A percentile compares a stretch with the other conserved stretches of the same genome.
These are phyloP conservation scores for Lethrus apterus DNA, from an alignment of 1,140 invertebrate species.

Conservation along the genomic window DNA sequence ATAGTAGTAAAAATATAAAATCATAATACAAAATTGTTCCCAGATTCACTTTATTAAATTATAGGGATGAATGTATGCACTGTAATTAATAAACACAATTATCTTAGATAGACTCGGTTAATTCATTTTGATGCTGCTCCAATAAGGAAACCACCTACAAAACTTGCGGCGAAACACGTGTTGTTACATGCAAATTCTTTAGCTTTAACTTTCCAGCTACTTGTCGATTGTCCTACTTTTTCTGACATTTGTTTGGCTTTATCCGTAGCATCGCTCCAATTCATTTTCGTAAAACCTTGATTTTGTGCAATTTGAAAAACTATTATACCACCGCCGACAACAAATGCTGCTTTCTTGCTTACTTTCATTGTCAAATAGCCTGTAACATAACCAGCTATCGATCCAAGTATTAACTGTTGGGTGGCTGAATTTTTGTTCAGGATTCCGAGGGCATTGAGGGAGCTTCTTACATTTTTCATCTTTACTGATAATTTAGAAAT, in stretches of 20 bases:
- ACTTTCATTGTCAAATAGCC: conserved; percentile 16
- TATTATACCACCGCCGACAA: conserved; percentile 9
- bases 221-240: conserved; percentile 42
- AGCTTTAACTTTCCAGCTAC: not conserved
- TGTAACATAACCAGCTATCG: conserved; percentile 70
- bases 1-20: too few species aligned
- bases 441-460: conserved; percentile 49
- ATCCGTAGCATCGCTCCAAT: conserved; percentile 10
- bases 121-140: conserved; percentile 4
- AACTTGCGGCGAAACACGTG: conserved; percentile 14
- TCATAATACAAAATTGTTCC: too few species aligned
- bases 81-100: too few species aligned
- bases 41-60: too few species aligned
- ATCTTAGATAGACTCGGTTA: too few species aligned
- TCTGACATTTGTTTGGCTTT: conserved; percentile 66
- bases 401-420: conserved; percentile 81
- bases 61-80: too few species aligned
- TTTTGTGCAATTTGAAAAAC: conserved; percentile 7
- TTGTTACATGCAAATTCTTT: conserved; percentile 1
- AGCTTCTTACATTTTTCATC: conserved; percentile 2
- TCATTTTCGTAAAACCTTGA: conserved; percentile 1
- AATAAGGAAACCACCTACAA: conserved; percentile 17
- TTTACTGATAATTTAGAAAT: conserved; percentile 4
- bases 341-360: conserved; percentile 10
- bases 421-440: conserved; percentile 75